Base-by-base conservation (phyloP, 2,113 vertebrate genomes). In the Xiphias gladius region DNA sequence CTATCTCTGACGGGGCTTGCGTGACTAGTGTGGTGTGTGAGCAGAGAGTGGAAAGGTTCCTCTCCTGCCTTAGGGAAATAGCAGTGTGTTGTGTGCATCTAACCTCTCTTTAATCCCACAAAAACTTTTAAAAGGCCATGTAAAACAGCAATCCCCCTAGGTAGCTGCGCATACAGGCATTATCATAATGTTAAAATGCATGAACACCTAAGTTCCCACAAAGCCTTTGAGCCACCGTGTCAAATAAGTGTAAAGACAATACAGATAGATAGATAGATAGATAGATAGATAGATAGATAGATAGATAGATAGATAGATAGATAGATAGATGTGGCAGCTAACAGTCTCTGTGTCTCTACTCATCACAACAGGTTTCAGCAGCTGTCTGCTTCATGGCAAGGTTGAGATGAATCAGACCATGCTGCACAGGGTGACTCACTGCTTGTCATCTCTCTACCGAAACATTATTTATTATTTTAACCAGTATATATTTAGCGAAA, bases 21-120 rank as follows among this genome's bases (percentile, higher is more conserved):
- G 91, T 94, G 92, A 94, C 92, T 93, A 90, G 91, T 73, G 79
- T 61, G 76, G 88, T 88, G 93, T 88, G 91, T 69, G 85, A 94
- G 88, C 84, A 83, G 84, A 91, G 82, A 91, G 87, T 94, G 90
- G 91, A 93, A 94, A 93, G 90, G 93, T 94, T 95, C 87, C 89
- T 92, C 87, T 94, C 81, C 83, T 50, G 93, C 95, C 95, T 87
- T 19, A 89, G 94, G 93, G 93, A 83, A 94, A 92, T 94, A 90
- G 91, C 91, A 94, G 88, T 64, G 90, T 79, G 90, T 82, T 91
- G 79, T 93, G 86, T 86, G 80, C 90, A 90, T 88, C 86, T 86
- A 91, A 84, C 91, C 89, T 89, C 84, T 90, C 32, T 94, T 90
- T 94, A 95, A 95, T 93, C 92, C 93, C 78, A 80, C 72, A 86